Evolutionary conservation across 2,113 vertebrate genomes (phyloP).

Genomic region (Notothenia rossii): DNA sequence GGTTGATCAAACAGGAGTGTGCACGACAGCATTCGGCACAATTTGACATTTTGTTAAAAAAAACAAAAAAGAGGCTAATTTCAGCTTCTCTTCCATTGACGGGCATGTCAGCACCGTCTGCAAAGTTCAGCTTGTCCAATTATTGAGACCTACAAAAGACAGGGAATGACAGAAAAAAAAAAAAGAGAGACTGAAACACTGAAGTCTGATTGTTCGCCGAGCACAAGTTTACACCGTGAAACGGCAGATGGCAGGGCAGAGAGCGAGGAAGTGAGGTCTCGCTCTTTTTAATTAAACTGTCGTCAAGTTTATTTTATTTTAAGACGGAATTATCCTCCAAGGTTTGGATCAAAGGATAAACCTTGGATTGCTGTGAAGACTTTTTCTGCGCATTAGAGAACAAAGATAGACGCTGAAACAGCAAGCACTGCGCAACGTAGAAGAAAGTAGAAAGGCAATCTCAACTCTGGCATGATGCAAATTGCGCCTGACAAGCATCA

Average conservation of each 20-base stretch:
- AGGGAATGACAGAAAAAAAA: slow-evolving; percentile 26
- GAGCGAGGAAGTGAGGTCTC: slow-evolving; percentile 42
- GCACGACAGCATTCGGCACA: slow-evolving; percentile 28
- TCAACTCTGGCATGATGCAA: slow-evolving; percentile 60
- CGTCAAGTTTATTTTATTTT: slow-evolving; percentile 77
- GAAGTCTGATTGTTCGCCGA: slow-evolving; percentile 31
- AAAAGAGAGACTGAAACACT: slow-evolving; percentile 10
- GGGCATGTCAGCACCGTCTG: slow-evolving; percentile 37
- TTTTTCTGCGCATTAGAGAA: slow-evolving; percentile 67
- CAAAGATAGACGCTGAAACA: slow-evolving; percentile 71
- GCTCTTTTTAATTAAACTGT: slow-evolving; percentile 80
- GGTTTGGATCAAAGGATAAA: slow-evolving; percentile 82
- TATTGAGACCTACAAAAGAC: slow-evolving; percentile 60
- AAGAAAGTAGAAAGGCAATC: slow-evolving; percentile 54
- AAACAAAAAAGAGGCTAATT: slow-evolving; percentile 29
- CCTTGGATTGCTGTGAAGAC: slow-evolving; percentile 62
- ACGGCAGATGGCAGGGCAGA: slow-evolving; percentile 56
- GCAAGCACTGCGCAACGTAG: slow-evolving; percentile 45
- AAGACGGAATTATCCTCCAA: slow-evolving; percentile 70
- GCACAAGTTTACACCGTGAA: slow-evolving; percentile 47
- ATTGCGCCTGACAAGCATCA: slow-evolving; percentile 68
- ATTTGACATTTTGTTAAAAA: neutral
- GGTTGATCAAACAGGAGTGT: slow-evolving; percentile 63
- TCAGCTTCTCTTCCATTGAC: slow-evolving; percentile 42
- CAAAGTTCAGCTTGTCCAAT: slow-evolving; percentile 68